Evolutionary conservation across 2,888 invertebrate species (phyloP).

Genomic region (Scrobipalpa atriplicella): DNA sequence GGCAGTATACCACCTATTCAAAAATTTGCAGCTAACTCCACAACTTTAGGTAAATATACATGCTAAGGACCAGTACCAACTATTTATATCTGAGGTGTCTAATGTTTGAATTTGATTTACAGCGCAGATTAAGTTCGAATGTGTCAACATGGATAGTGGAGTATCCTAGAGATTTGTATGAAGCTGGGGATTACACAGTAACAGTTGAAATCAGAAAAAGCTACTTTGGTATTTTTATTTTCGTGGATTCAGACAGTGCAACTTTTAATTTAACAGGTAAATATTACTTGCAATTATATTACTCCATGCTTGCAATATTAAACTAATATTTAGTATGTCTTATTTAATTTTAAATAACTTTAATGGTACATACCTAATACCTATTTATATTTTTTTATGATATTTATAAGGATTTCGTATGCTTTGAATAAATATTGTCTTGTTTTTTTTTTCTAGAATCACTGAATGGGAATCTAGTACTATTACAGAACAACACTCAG

Average conservation of each 20-base stretch:
- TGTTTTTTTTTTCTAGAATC: slow-evolving; percentile 74
- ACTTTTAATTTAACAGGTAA: slow-evolving; percentile 69
- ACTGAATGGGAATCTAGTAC: slow-evolving; percentile 85
- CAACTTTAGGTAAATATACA: too few relatives aligned
- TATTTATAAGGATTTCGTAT: too few relatives aligned
- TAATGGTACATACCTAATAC: too few relatives aligned
- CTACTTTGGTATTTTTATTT: slow-evolving; percentile 62
- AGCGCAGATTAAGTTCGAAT: slow-evolving; percentile 75
- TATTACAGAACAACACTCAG: slow-evolving; percentile 85
- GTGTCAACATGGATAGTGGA: slow-evolving; percentile 84
- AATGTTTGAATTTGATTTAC: slow-evolving; percentile 33
- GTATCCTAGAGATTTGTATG: slow-evolving; percentile 79
- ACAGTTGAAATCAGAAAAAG: slow-evolving; percentile 79
- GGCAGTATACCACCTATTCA: too few relatives aligned
- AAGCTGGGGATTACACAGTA: slow-evolving; percentile 81
- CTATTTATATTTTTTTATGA: too few relatives aligned
- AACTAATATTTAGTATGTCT: too few relatives aligned
- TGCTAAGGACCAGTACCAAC: background rate
- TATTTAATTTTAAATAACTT: too few relatives aligned
- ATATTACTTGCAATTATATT: too few relatives aligned
- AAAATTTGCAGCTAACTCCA: too few relatives aligned
- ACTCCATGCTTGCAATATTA: too few relatives aligned
- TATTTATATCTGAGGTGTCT: background rate
- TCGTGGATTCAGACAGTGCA: slow-evolving; percentile 47
- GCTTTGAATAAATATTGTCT: background rate